These are phyloP conservation scores for Sarcophaga rosellei DNA, from an alignment of 2,888 invertebrate species.

Conservation along the genomic window DNA sequence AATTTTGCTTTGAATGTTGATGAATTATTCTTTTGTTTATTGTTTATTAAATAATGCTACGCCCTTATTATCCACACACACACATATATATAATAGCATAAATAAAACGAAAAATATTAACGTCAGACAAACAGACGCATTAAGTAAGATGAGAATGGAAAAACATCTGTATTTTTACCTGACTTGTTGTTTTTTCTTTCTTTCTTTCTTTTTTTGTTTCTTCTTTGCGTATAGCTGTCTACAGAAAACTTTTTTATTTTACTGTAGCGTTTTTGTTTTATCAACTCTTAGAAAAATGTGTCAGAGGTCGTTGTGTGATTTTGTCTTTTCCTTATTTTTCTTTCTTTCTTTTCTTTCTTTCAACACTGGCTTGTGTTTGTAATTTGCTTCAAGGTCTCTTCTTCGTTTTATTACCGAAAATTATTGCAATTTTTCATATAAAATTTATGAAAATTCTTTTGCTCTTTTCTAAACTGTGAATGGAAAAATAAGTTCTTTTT, in stretches of 20 bases:
- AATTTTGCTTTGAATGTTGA: too few relatives aligned
- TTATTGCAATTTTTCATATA: conserved; percentile 9
- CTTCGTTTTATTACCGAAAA: background rate
- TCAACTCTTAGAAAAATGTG: conserved; percentile 4
- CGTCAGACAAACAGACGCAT: too few relatives aligned
- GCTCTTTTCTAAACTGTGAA: background rate
- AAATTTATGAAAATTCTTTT: background rate
- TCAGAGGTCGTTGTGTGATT: conserved; percentile 42
- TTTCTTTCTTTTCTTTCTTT: conserved; percentile 1
- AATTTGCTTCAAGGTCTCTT: conserved; percentile 41
- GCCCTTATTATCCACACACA: conserved; percentile 17
- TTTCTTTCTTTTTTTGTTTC: too few relatives aligned
- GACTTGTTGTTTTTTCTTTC: conserved; percentile 21
- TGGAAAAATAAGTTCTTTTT: background rate
- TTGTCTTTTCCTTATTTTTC: too few relatives aligned
- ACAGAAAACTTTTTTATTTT: background rate
- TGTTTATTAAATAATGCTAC: conserved; percentile 20
- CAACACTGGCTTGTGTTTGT: conserved; percentile 28
- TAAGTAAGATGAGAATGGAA: background rate
- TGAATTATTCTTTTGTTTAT: too few relatives aligned
- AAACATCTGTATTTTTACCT: conserved; percentile 60
- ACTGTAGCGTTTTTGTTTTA: background rate
- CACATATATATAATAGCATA: background rate
- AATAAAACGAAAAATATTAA: background rate
- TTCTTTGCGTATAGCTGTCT: background rate